Conservation (phyloP, 2,888 invertebrate species). For the Pardosa pseudoannulata region DNA sequence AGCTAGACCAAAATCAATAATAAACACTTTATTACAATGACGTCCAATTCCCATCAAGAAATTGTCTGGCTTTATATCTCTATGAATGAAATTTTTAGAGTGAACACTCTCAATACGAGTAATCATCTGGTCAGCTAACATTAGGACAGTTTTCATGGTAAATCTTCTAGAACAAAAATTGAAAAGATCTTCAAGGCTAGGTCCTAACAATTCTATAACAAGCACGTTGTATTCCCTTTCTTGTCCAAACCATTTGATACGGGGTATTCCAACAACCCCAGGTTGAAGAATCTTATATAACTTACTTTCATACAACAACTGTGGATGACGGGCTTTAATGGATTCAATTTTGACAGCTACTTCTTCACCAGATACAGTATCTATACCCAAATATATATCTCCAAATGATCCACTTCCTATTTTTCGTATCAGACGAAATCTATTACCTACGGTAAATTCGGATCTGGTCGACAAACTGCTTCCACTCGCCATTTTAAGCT, state of each 20-base stretch:
- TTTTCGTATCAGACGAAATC: conserved; percentile 97
- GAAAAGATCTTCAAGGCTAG: conserved; percentile 98
- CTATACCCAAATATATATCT: conserved; percentile 98
- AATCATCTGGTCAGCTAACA: conserved; percentile 97
- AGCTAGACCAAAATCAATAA: conserved; percentile 99
- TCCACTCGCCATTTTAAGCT: conserved; percentile 72
- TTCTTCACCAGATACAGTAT: conserved; percentile 83
- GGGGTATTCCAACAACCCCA: conserved; percentile 89
- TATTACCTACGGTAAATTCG: conserved; percentile 95
- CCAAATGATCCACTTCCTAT: conserved; percentile 99
- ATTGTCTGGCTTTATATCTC: conserved; percentile 97
- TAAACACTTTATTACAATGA: conserved; percentile 95
- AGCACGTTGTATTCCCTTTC: conserved; percentile 98
- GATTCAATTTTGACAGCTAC: conserved; percentile 99
- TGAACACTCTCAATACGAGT: conserved; percentile 98
- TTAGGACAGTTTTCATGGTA: conserved; percentile 99
- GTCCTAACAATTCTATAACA: conserved; percentile 99
- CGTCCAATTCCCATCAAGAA: conserved; percentile 99
- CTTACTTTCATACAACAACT: conserved; percentile 99
- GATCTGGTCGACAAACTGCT: conserved; percentile 79
- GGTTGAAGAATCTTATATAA: conserved; percentile 99
- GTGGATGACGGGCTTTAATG: conserved; percentile 98
- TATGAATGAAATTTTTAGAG: conserved; percentile 98
- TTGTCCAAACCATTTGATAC: conserved; percentile 90
- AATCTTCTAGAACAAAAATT: conserved; percentile 99